Conservation (phyloP, 2,797 vertebrate genomes). For the Basileuterus tristriatus region DNA sequence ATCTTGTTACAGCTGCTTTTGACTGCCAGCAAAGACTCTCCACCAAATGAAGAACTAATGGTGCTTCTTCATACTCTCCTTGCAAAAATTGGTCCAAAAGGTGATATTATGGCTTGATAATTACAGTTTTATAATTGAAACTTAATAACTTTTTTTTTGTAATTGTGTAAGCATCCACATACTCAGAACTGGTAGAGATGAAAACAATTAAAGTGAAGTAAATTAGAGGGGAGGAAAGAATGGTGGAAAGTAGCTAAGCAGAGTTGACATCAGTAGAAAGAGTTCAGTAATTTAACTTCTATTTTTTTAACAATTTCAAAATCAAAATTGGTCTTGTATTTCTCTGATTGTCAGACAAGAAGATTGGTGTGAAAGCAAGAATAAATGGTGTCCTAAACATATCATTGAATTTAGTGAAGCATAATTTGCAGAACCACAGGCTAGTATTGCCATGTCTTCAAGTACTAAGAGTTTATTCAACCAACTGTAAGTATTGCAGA, state of each 20-base stretch:
- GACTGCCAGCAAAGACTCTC: conserved; percentile 85
- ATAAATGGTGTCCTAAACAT: conserved; percentile 89
- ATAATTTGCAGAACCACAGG: conserved; percentile 89
- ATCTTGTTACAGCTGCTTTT: conserved; percentile 89
- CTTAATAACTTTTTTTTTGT: not conserved
- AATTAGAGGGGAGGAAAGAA: not conserved
- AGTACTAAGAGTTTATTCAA: conserved; percentile 90
- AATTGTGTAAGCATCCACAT: not conserved
- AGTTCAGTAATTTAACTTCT: not conserved
- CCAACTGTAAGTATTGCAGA: conserved; percentile 87
- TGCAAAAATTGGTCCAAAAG: conserved; percentile 95
- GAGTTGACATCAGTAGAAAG: not conserved
- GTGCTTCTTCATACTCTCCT: conserved; percentile 91
- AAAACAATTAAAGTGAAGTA: not conserved
- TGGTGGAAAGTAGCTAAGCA: not conserved
- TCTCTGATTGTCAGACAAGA: conserved; percentile 84
- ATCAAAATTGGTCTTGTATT: not conserved
- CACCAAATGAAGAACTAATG: conserved; percentile 91
- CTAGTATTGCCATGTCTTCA: conserved; percentile 94
- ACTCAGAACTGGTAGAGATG: not conserved
- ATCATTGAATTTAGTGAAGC: conserved; percentile 89
- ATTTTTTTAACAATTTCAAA: not conserved
- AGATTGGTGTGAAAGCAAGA: conserved; percentile 94
- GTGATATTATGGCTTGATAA: conserved; percentile 67
- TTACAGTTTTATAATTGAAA: not conserved